Conservation (phyloP, 2,797 vertebrate genomes). For the Kryptopterus vitreolus region DNA sequence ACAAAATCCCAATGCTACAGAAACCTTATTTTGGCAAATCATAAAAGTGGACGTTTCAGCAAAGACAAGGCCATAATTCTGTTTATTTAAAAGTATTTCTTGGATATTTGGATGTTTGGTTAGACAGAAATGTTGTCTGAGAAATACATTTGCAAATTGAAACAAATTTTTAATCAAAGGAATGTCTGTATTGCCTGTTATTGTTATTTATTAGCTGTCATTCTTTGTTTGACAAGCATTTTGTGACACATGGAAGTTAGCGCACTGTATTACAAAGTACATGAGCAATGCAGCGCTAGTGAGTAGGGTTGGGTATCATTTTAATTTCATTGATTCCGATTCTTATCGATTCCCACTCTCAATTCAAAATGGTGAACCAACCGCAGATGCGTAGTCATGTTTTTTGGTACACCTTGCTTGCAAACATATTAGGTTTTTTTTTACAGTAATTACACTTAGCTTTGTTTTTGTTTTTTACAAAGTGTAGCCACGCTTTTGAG, state of each 20-base stretch:
- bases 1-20: background rate
- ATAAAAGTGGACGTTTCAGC: background rate
- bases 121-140: background rate
- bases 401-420: no score
- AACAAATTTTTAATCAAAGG: background rate
- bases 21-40: constrained; percentile 16
- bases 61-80: background rate
- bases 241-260: background rate
- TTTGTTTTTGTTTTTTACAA: no score
- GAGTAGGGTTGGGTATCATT: no score
- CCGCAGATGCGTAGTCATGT: no score
- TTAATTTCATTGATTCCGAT: no score
- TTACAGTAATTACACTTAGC: no score
- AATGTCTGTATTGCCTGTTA: background rate
- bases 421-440: no score
- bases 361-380: no score
- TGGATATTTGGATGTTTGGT: background rate
- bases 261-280: background rate
- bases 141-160: background rate
- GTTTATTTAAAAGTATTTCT: background rate
- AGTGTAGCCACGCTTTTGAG: no score
- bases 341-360: no score
- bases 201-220: background rate
- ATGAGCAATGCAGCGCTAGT: background rate
- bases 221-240: background rate